These are phyloP conservation scores for Tiliacea aurago DNA, from an alignment of 2,888 invertebrate genomes.

Conservation along the genomic window DNA sequence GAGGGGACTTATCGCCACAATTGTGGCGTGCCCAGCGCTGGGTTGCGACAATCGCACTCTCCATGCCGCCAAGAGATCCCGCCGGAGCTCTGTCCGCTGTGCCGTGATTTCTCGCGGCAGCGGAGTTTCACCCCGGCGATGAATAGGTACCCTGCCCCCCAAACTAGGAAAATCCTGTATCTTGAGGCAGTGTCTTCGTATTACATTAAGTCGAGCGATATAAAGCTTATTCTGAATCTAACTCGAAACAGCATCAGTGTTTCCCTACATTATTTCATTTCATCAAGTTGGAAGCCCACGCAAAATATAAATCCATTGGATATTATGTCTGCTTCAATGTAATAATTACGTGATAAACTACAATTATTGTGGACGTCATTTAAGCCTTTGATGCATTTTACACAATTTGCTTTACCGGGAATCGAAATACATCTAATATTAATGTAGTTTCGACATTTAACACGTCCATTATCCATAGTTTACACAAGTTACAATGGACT, in stretches of 20 bases:
- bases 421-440: slow-evolving; percentile 6
- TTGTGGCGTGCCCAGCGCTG: too few relatives aligned
- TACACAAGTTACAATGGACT: neutral
- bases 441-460: neutral
- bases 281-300: slow-evolving; percentile 38
- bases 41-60: too few relatives aligned
- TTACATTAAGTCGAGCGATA: too few relatives aligned
- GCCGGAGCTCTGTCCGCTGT: too few relatives aligned
- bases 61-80: too few relatives aligned
- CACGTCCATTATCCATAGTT: neutral
- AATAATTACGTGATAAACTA: slow-evolving; percentile 48
- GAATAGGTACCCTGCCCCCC: too few relatives aligned
- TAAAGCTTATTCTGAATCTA: neutral
- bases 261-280: slow-evolving; percentile 32
- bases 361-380: slow-evolving; percentile 44
- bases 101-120: too few relatives aligned
- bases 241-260: neutral
- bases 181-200: too few relatives aligned
- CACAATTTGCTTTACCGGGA: slow-evolving; percentile 6
- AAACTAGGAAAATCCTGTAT: too few relatives aligned
- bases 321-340: slow-evolving; percentile 32
- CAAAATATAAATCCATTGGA: slow-evolving; percentile 18
- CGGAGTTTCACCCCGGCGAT: too few relatives aligned
- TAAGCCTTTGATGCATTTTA: slow-evolving; percentile 18
- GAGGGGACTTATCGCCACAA: too few relatives aligned